Base-by-base conservation (phyloP, 2,113 vertebrate genomes). In the Collichthys lucidus region DNA sequence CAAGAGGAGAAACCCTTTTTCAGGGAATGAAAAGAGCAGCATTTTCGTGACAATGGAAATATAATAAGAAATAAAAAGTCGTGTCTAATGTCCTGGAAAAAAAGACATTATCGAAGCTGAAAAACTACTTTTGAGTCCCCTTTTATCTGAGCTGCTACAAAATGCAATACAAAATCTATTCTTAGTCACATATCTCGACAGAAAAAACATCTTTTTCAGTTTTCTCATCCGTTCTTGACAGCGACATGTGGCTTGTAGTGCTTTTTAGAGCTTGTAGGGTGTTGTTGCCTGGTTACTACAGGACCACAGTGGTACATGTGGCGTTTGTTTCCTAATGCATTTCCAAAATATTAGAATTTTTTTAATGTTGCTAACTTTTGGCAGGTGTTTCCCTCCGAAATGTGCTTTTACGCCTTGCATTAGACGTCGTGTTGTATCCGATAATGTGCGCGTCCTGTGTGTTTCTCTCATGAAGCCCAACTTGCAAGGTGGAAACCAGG, bases 1-100 rank as follows among this genome's bases (percentile, higher is more conserved):
- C 59, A 63, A 31, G 61, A 74, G 59, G 73, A 74, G 50, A 80
- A 86, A 79, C 31, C 35, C 57, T 77, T 88, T 88, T 88, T 77
- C 77, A 50, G 24, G 40, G 3, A 76, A 47, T 71, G 22, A 62
- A 80, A 47, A 74, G 49, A 83, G 29, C 46, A 6, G 59, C 19
- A 19, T 60, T 82, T 79, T 82, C 8, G 4, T 22, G 69, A 83
- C 44, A 79, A 73, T 56, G 49, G 63, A 77, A 84, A 72, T 29
- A 56, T 52, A 68, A 81, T 60, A 47, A 57, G 55, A 47, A 69
- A 57, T 56, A 71, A 77, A 77, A 64, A 74, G n/a, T 71, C 24
- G 44, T 72, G 65, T 52, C 14, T 74, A 66, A 73, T 85, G 64
- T 68, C 50, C 29, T 59, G 66, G 46, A 52, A 74, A 53, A 24